Percentiles rank a stretch among this genome's conserved stretches.
Evolutionary conservation across 2,113 vertebrate genomes (phyloP).

Genomic region (Malaclemys terrapin): DNA sequence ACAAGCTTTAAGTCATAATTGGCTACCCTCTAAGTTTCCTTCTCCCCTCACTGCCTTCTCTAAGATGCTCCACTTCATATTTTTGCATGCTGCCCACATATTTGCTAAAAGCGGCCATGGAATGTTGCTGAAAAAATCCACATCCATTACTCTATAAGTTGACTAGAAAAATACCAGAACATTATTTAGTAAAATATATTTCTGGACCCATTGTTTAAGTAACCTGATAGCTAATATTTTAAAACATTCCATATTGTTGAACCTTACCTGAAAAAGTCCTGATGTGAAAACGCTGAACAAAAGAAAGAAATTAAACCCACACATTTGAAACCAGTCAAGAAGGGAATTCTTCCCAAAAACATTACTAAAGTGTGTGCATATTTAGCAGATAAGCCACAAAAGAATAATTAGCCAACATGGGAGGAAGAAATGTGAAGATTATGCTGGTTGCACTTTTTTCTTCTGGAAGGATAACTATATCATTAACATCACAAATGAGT

Average conservation of each 20-base stretch:
- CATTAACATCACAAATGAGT: too few relatives aligned
- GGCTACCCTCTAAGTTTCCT: neutral
- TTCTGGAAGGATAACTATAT: neutral
- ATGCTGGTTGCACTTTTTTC: neutral
- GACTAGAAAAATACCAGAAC: neutral
- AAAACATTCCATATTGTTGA: neutral
- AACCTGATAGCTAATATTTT: neutral
- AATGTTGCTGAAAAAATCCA: too few relatives aligned
- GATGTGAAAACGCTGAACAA: neutral
- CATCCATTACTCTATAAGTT: neutral
- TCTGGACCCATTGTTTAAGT: neutral
- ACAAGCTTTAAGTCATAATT: neutral
- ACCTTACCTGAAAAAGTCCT: neutral
- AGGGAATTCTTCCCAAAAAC: neutral
- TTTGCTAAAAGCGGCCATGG: neutral
- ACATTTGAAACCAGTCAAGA: neutral
- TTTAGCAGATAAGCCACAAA: neutral
- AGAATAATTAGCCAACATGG: neutral
- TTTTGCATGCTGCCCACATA: neutral
- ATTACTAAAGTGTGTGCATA: neutral
- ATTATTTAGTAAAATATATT: neutral
- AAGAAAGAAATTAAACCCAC: neutral
- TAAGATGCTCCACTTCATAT: neutral
- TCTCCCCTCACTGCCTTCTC: neutral
- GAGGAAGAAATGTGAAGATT: neutral